Evolutionary conservation across 1,140 invertebrate genomes (phyloP).

Genomic region (Lepidotrigona ventralis): DNA sequence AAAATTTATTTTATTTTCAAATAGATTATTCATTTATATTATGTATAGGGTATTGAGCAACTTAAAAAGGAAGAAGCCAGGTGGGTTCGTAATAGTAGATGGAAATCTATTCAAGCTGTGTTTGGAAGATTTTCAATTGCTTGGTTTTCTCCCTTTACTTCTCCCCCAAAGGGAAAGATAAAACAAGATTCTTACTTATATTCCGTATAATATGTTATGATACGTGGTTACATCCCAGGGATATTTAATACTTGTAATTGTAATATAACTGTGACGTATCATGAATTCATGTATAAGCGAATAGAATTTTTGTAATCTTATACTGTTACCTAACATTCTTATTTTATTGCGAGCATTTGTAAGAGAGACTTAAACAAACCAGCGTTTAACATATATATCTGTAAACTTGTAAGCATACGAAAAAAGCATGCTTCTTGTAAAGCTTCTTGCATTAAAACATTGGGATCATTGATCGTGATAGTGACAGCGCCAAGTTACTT

Average conservation of each 20-base stretch:
- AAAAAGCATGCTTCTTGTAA: background rate
- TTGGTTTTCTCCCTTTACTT: slow-evolving; percentile 97
- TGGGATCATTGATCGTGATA: slow-evolving; percentile 14
- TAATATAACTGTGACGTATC: slow-evolving; percentile 34
- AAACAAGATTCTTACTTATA: slow-evolving; percentile 89
- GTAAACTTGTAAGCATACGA: slow-evolving; percentile 19
- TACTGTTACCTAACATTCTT: slow-evolving; percentile 33
- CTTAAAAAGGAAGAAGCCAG: slow-evolving; percentile 95
- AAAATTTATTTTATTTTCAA: background rate
- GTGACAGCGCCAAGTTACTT: background rate
- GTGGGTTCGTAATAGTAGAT: slow-evolving; percentile 94
- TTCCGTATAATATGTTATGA: slow-evolving; percentile 82
- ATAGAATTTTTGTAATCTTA: slow-evolving; percentile 60
- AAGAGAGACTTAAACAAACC: slow-evolving; percentile 47
- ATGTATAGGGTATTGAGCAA: slow-evolving; percentile 93
- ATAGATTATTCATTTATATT: slow-evolving; percentile 5
- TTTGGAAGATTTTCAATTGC: slow-evolving; percentile 95
- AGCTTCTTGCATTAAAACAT: slow-evolving; percentile 19
- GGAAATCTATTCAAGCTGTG: slow-evolving; percentile 96
- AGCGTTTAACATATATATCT: slow-evolving; percentile 25
- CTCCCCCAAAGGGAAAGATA: slow-evolving; percentile 86
- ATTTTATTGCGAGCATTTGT: slow-evolving; percentile 36
- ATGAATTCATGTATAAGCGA: slow-evolving; percentile 43
- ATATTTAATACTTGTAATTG: slow-evolving; percentile 61
- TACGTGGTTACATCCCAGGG: slow-evolving; percentile 42